These are phyloP conservation scores for Coracias cyanogaster DNA, from an alignment of 2,797 vertebrate genomes.

Conservation along the genomic window DNA sequence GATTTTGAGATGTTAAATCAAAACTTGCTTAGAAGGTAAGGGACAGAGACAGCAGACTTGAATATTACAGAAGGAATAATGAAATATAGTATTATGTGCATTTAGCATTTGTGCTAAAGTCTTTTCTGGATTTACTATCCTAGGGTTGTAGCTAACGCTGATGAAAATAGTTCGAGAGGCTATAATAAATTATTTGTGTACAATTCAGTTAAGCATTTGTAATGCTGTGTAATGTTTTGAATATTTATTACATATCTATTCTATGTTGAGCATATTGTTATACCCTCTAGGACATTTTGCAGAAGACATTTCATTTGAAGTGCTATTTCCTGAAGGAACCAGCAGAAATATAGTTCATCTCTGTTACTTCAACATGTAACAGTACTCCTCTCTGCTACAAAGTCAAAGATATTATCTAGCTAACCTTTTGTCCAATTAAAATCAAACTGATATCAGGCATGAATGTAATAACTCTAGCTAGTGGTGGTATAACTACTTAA, in stretches of 20 bases:
- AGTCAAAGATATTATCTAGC: background rate
- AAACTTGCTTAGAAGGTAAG: background rate
- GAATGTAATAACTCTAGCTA: background rate
- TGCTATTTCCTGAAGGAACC: conserved; percentile 43
- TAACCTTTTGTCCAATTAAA: background rate
- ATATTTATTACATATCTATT: conserved; percentile 19
- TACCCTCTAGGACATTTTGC: background rate
- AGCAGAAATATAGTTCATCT: background rate
- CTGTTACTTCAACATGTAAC: background rate
- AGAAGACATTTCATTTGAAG: conserved; percentile 38
- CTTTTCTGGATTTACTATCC: background rate
- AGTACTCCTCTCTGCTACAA: background rate
- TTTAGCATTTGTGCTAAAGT: background rate
- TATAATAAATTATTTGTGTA: conserved; percentile 41
- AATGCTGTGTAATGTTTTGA: conserved; percentile 26
- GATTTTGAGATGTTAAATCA: background rate
- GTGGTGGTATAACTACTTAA: background rate
- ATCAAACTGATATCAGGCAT: background rate
- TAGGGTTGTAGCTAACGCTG: background rate
- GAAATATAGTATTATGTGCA: background rate
- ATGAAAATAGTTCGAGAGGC: background rate
- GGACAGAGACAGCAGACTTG: background rate
- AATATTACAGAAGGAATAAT: background rate
- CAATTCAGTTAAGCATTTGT: conserved; percentile 17
- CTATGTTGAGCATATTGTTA: conserved; percentile 22